Conservation (phyloP, 2,888 invertebrate genomes). For the Spialia ferax region DNA sequence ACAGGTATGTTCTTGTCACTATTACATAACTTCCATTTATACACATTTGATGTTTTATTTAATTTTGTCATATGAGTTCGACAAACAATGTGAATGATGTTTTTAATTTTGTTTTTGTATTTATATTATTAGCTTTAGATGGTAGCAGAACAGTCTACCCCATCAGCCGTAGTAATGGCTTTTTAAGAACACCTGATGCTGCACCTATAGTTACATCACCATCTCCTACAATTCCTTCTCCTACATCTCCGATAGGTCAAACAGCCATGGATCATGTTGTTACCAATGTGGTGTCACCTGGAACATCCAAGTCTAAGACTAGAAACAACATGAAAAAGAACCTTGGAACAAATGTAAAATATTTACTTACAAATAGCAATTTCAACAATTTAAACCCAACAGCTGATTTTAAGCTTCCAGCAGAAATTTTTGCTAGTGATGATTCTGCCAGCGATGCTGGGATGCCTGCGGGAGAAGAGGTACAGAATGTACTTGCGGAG, state of each 20-base stretch:
- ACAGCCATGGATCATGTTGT: slow-evolving; percentile 53
- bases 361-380: slow-evolving; percentile 59
- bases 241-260: slow-evolving; percentile 55
- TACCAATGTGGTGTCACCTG: slow-evolving; percentile 55
- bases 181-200: slow-evolving; percentile 53
- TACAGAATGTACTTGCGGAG: slow-evolving; percentile 63
- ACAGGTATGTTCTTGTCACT: slow-evolving; percentile 55
- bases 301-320: slow-evolving; percentile 60
- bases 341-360: slow-evolving; percentile 53
- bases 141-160: slow-evolving; percentile 60
- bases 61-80: no score
- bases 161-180: slow-evolving; percentile 51
- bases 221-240: slow-evolving; percentile 59
- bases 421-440: slow-evolving; percentile 83
- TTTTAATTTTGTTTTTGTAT: slow-evolving; percentile 21
- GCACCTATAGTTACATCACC: slow-evolving; percentile 62
- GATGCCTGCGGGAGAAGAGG: slow-evolving; percentile 61
- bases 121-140: slow-evolving; percentile 55
- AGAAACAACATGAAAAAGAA: slow-evolving; percentile 51
- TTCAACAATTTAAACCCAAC: slow-evolving; percentile 71
- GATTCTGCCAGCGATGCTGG: slow-evolving; percentile 79
- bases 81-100: no score
- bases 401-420: slow-evolving; percentile 77
- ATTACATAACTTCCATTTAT: slow-evolving; percentile 21
- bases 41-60: slow-evolving; percentile 30